Percentiles rank a stretch among this genome's conserved stretches.
These are phyloP conservation scores for Drosophila chauvacae DNA, from an alignment of 1,140 invertebrate genomes.

Conservation along the genomic window DNA sequence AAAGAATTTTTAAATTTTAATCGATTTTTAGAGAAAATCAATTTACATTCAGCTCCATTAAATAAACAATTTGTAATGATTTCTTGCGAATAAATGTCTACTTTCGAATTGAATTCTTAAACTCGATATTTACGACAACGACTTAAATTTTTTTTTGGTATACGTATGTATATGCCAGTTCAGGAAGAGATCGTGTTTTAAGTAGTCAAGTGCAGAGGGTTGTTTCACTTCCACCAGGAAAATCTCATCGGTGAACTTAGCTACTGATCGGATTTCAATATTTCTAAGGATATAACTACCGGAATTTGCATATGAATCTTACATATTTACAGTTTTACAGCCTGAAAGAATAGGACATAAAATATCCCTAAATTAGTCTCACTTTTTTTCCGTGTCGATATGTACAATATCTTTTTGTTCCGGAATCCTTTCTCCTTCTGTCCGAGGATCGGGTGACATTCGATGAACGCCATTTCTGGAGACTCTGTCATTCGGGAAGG, in stretches of 20 bases:
- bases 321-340: neutral
- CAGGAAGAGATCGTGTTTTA: neutral
- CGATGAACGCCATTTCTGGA: slow-evolving; percentile 56
- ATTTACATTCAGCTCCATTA: too few relatives aligned
- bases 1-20: too few relatives aligned
- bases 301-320: neutral
- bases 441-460: slow-evolving; percentile 36
- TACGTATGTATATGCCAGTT: too few relatives aligned
- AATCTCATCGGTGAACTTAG: neutral
- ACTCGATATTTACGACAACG: too few relatives aligned
- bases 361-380: neutral
- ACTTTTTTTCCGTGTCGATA: neutral
- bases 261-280: neutral
- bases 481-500: slow-evolving; percentile 48
- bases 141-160: too few relatives aligned
- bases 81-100: too few relatives aligned
- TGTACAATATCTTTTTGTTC: neutral
- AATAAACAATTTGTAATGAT: too few relatives aligned
- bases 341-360: neutral
- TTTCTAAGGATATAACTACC: neutral
- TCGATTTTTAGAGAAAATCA: too few relatives aligned
- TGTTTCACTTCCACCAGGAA: neutral
- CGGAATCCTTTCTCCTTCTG: slow-evolving; percentile 26
- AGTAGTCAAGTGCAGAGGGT: neutral
- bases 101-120: too few relatives aligned